These are phyloP conservation scores for Rotaria sp. DNA, from an alignment of 2,888 invertebrate species.

Conservation along the genomic window DNA sequence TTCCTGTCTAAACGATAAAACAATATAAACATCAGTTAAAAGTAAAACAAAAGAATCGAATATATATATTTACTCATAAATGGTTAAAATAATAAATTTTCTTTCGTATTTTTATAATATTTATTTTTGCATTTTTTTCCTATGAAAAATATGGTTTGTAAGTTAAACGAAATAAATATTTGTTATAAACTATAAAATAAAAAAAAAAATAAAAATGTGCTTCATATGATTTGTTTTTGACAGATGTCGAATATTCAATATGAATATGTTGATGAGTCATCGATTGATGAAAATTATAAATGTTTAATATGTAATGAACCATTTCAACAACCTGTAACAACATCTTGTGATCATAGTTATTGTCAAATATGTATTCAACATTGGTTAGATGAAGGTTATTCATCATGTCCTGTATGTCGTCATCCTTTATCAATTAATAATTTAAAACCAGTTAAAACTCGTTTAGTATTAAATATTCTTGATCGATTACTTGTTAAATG, in stretches of 20 bases:
- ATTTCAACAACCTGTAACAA: neutral
- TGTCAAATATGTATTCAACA: neutral
- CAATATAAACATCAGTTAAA: no score
- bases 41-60: no score
- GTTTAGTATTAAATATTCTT: conserved; percentile 13
- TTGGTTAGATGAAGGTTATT: neutral
- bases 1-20: neutral
- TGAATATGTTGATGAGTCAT: neutral
- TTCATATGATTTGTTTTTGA: no score
- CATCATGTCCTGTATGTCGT: neutral
- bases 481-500: conserved; percentile 25
- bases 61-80: no score
- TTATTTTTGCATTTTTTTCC: no score
- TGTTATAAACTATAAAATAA: no score
- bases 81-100: no score
- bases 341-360: conserved; percentile 19
- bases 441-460: neutral
- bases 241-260: neutral
- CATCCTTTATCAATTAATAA: neutral
- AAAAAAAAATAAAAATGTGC: no score
- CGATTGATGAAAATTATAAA: neutral
- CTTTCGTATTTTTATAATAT: no score
- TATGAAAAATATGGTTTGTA: no score
- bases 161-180: no score
- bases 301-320: conserved; percentile 8